These are phyloP conservation scores for Pimpla rufipes DNA, from an alignment of 2,888 invertebrate species.

Conservation along the genomic window DNA sequence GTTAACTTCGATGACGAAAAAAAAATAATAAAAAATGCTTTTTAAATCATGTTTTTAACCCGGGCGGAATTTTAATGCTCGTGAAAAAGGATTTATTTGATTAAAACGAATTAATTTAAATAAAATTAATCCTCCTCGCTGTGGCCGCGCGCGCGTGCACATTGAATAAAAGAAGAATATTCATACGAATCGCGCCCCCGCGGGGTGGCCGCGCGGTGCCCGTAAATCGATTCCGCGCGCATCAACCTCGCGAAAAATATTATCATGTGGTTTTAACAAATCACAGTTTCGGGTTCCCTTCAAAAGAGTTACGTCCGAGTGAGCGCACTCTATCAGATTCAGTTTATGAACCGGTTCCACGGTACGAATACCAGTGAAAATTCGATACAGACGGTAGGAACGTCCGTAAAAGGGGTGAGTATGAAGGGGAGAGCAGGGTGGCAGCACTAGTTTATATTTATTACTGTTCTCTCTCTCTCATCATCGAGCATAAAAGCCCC, in stretches of 20 bases:
- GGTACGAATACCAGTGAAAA: background rate
- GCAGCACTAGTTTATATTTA: background rate
- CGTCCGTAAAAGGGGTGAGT: no score
- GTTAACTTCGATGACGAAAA: no score
- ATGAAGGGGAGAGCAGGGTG: no score
- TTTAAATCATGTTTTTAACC: no score
- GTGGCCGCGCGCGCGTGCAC: no score
- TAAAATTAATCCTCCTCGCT: background rate
- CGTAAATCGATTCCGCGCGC: background rate
- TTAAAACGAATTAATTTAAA: background rate
- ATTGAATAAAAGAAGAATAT: background rate
- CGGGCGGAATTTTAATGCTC: background rate
- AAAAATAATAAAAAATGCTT: no score
- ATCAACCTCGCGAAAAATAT: background rate
- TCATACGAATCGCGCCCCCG: background rate
- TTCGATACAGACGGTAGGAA: background rate
- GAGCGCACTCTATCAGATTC: background rate
- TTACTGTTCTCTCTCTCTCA: constrained; percentile 20
- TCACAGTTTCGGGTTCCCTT: background rate
- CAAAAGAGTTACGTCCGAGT: background rate
- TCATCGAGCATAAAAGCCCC: constrained; percentile 37
- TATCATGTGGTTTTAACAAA: background rate
- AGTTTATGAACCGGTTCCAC: background rate
- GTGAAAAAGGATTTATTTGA: background rate
- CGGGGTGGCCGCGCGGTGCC: background rate